Evolutionary conservation across 2,797 vertebrate genomes (phyloP).

Genomic region (Helostoma temminkii): DNA sequence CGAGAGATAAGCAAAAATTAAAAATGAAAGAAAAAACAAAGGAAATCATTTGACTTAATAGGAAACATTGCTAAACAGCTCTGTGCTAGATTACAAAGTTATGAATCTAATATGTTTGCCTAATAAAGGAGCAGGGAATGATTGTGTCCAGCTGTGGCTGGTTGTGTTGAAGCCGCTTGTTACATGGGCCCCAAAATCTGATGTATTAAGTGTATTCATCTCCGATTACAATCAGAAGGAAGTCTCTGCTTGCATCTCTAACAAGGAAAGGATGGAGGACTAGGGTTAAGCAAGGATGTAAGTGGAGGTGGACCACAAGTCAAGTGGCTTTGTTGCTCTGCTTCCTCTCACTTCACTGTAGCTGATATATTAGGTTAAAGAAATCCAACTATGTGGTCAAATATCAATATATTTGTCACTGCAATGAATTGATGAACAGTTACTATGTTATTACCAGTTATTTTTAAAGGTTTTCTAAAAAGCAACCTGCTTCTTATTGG

Average conservation of each 20-base stretch:
- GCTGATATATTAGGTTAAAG: not conserved
- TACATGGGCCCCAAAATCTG: slow-evolving; percentile 58
- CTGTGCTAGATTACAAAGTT: slow-evolving; percentile 19
- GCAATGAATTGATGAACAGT: not conserved
- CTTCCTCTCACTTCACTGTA: slow-evolving; percentile 17
- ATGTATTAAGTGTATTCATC: slow-evolving; percentile 61
- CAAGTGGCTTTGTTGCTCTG: slow-evolving; percentile 17
- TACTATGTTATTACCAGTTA: not conserved
- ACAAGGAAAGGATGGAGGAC: slow-evolving; percentile 58
- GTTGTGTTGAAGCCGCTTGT: slow-evolving; percentile 8
- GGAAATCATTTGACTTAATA: not conserved
- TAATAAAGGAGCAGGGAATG: slow-evolving; percentile 35
- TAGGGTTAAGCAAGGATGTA: slow-evolving; percentile 17
- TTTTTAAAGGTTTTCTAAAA: slow-evolving; percentile 6
- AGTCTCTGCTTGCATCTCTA: slow-evolving; percentile 67
- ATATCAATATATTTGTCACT: no score
- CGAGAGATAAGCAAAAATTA: slow-evolving; percentile 6
- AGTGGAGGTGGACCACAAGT: slow-evolving; percentile 24
- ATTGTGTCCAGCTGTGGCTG: slow-evolving; percentile 59
- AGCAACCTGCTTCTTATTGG: not conserved
- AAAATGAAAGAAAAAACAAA: slow-evolving; percentile 13
- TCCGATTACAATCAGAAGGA: slow-evolving; percentile 71
- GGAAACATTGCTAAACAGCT: slow-evolving; percentile 21
- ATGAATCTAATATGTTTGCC: slow-evolving; percentile 27
- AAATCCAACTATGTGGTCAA: not conserved